Evolutionary conservation across 2,113 vertebrate genomes (phyloP), one percentile per base, ranked within the genome.

Genomic region (Struthio camelus): DNA sequence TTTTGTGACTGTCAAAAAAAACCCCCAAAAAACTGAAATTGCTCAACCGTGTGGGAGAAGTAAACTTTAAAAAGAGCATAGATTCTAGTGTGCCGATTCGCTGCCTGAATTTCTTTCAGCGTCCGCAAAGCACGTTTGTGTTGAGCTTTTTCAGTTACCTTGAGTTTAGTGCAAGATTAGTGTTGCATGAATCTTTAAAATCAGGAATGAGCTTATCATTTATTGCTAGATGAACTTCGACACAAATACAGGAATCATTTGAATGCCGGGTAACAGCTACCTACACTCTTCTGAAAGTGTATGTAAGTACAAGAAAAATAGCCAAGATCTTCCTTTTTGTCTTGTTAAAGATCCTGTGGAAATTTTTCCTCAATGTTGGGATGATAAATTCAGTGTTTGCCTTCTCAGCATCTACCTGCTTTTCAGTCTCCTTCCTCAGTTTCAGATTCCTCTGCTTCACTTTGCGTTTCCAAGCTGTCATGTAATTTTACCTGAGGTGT

Each of bases 101-200:
- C 91, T 80, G 40, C 48, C 65, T 53, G 66, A 82, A 89, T 81
- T 85, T 85, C 58, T 91, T 61, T 93, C 75, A 40, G 1, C 59
- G 53, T 82, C 66, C 92, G 66, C 3, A 5, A 76, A 91, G 48
- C 66, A 93, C 44, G 62, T 81, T 77, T 80, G 13, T 40, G 44
- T 46, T 89, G 66, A 85, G 87, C 34, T 59, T 85, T 72, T 65
- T 82, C 86, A 70, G 24, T 80, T 71, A 56, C 80, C 42, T 80
- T 2, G 6, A 83, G 72, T 86, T 93, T 64, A 85, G 56, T 11
- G 15, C 40, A 59, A 83, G 69, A 82, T 87, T 80, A 88, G 32
- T 40, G 72, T 77, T 62, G n/a, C 78, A 53, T 44, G 84, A 69
- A 91, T 82, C 72, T 85, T 80, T 65, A 56, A 94, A 94, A 93